Evolutionary conservation across 2,113 vertebrate species (phyloP).

Genomic region (Dolichallabes microphthalmus): DNA sequence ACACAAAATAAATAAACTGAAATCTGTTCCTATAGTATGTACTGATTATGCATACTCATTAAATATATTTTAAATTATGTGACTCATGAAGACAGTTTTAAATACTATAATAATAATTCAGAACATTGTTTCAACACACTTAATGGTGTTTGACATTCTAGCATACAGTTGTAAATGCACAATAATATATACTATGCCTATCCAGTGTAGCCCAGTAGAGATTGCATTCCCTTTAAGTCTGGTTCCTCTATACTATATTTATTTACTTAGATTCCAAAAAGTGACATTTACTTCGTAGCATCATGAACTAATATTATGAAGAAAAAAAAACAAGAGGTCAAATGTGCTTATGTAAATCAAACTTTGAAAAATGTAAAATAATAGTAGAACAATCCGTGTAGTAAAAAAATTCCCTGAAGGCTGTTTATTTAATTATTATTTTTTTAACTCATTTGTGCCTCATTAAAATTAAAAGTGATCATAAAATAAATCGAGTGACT

Average conservation of each 20-base stretch:
- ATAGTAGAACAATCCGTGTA: neutral
- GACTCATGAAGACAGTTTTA: neutral
- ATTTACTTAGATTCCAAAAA: neutral
- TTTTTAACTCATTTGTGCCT: neutral
- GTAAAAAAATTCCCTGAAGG: neutral
- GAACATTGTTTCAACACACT: neutral
- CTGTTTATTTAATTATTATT: neutral
- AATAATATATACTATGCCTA: neutral
- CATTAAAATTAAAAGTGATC: neutral
- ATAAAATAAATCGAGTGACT: neutral
- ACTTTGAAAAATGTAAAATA: neutral
- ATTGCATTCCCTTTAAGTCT: neutral
- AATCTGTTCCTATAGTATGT: neutral
- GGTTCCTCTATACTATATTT: neutral
- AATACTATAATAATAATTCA: neutral
- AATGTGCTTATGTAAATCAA: too few species aligned
- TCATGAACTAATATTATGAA: neutral
- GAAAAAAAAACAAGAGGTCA: too few species aligned
- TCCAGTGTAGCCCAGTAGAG: neutral
- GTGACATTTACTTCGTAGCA: neutral
- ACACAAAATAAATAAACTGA: neutral
- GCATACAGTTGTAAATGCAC: neutral
- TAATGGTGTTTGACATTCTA: neutral
- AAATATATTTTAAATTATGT: too few species aligned
- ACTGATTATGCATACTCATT: neutral